These are phyloP conservation scores for Molanna angustata DNA, from an alignment of 2,888 invertebrate species.

Conservation along the genomic window DNA sequence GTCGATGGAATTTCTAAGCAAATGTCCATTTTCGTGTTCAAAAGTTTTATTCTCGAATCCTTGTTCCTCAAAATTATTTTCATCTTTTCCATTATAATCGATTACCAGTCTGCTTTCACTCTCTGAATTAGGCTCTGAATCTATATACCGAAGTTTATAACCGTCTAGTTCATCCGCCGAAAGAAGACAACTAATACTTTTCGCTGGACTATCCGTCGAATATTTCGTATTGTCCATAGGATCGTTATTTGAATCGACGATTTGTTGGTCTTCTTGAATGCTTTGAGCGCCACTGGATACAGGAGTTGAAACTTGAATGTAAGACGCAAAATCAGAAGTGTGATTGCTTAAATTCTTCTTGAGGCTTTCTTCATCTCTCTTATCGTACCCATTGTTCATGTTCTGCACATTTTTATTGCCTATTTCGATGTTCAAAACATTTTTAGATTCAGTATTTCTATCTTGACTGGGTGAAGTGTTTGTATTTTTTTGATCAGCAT, in stretches of 20 bases:
- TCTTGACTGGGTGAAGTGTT: conserved; percentile 7
- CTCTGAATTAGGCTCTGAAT: conserved; percentile 35
- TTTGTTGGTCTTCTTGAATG: conserved; percentile 7
- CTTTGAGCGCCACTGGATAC: conserved; percentile 17
- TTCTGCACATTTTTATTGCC: conserved; percentile 35
- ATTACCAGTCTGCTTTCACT: conserved; percentile 38
- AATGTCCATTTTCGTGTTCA: conserved; percentile 47
- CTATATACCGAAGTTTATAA: conserved; percentile 30
- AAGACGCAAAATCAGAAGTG: conserved; percentile 61
- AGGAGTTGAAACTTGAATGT: conserved; percentile 56
- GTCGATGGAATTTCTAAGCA: conserved; percentile 48
- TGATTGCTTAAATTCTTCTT: conserved; percentile 51
- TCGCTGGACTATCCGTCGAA: conserved; percentile 38
- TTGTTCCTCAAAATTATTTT: conserved; percentile 46
- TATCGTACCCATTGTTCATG: conserved; percentile 36
- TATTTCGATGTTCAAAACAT: conserved; percentile 32
- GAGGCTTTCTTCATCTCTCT: conserved; percentile 42
- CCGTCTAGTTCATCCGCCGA: conserved; percentile 41
- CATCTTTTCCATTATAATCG: conserved; percentile 48
- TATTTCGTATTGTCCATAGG: conserved; percentile 36
- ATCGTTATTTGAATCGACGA: conserved; percentile 12
- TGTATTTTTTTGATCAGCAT: conserved; percentile 22
- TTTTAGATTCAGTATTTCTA: conserved; percentile 13
- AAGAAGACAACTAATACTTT: conserved; percentile 47
- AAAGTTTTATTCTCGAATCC: conserved; percentile 53